These are phyloP conservation scores for Heptranchias perlo DNA, from an alignment of 2,113 vertebrate species.

Conservation along the genomic window DNA sequence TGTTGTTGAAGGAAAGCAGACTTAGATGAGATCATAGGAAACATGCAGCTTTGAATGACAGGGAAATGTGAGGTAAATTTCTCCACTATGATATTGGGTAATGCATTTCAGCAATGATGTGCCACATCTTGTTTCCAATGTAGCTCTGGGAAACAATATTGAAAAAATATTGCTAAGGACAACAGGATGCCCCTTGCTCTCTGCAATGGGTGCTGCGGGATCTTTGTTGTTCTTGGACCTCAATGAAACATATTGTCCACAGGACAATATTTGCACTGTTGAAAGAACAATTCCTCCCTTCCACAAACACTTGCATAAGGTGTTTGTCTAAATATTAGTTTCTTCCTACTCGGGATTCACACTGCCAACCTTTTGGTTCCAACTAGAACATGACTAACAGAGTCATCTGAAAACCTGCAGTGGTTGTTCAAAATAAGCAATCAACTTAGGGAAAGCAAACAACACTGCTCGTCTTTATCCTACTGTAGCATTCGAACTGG, in stretches of 20 bases:
- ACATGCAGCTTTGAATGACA: not conserved
- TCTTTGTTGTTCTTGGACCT: not conserved
- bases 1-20: not conserved
- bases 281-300: not conserved
- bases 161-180: not conserved
- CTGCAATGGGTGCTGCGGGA: not conserved
- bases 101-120: not conserved
- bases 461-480: not conserved
- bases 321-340: not conserved
- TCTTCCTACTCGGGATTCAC: not conserved
- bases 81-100: not conserved
- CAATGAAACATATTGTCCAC: not conserved
- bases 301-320: not conserved
- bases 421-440: not conserved
- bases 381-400: not conserved
- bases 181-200: not conserved
- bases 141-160: not conserved
- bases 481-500: not conserved
- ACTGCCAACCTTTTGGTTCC: not conserved
- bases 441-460: not conserved
- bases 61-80: not conserved
- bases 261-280: not conserved
- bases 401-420: not conserved
- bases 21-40: conserved; percentile 16
- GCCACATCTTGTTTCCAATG: not conserved